Percentiles rank a stretch among this genome's conserved stretches.
These are phyloP conservation scores for Callionymus lyra DNA, from an alignment of 2,113 vertebrate genomes.

Conservation along the genomic window DNA sequence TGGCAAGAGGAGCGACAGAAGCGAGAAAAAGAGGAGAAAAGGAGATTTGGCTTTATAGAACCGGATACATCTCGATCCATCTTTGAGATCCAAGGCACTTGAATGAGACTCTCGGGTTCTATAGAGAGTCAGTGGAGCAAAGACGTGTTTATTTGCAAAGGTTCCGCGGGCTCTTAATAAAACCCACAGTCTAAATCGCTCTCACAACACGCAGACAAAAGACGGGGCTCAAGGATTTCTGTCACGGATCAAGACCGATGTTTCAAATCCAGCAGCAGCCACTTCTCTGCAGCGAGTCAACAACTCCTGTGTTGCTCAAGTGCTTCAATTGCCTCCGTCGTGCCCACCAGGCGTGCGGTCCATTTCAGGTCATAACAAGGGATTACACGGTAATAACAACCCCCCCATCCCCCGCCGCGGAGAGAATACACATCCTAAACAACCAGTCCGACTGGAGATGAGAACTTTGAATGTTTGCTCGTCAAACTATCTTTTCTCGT, in stretches of 20 bases:
- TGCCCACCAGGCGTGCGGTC: slow-evolving; percentile 21
- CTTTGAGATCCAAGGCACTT: neutral
- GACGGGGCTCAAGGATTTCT: slow-evolving; percentile 3
- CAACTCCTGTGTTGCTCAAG: slow-evolving; percentile 46
- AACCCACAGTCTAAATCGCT: neutral
- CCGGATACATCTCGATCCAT: too few species aligned
- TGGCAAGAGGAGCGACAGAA: slow-evolving; percentile 40
- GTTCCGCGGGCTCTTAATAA: neutral
- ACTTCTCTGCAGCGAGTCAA: slow-evolving; percentile 23
- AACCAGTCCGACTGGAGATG: neutral
- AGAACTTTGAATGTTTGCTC: too few species aligned
- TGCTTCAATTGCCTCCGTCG: slow-evolving; percentile 35
- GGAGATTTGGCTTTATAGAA: too few species aligned
- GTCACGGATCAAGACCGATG: slow-evolving; percentile 5
- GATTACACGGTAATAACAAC: slow-evolving; percentile 60
- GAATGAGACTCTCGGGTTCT: neutral
- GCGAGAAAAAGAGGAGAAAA: slow-evolving; percentile 5
- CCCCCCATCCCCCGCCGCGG: slow-evolving; percentile 19
- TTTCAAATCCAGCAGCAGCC: slow-evolving; percentile 2
- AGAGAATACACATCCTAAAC: slow-evolving; percentile 14
- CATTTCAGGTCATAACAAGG: slow-evolving; percentile 52
- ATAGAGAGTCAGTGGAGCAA: slow-evolving; percentile 1
- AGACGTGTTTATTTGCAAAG: slow-evolving; percentile 8
- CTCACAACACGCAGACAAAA: neutral
- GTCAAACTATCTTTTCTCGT: too few species aligned